phyloP scores from a whole-genome alignment of 2,797 vertebrate species.

The Syngnathus acus region DNA sequence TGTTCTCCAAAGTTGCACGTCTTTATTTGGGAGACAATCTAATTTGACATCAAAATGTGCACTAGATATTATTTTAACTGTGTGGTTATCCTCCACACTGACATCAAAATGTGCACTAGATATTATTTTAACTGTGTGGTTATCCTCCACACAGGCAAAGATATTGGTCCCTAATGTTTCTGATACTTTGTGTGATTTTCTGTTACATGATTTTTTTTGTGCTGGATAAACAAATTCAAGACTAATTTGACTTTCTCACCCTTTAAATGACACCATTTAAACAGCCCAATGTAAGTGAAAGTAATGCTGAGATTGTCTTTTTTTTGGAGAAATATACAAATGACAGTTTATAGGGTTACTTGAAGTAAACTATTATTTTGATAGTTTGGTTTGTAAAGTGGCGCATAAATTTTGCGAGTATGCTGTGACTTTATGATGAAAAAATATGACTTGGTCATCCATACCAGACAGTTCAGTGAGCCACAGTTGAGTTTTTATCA shows the following conservation, averaged over 20 bases:
- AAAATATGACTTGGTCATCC: slow-evolving; percentile 17
- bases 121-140: neutral
- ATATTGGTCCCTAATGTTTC: no score
- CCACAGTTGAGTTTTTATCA: neutral
- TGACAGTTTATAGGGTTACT: neutral
- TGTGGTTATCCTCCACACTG: neutral
- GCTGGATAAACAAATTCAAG: slow-evolving; percentile 1
- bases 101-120: neutral
- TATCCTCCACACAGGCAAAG: neutral
- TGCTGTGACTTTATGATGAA: neutral
- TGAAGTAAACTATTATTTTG: neutral
- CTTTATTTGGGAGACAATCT: slow-evolving; percentile 1
- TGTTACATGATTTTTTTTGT: slow-evolving; percentile 12
- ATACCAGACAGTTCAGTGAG: slow-evolving; percentile 15
- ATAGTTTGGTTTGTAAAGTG: neutral
- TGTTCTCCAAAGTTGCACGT: neutral
- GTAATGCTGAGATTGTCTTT: slow-evolving; percentile 25
- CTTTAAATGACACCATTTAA: neutral
- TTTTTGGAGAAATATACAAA: slow-evolving; percentile 21
- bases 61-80: neutral
- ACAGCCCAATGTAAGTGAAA: slow-evolving; percentile 16
- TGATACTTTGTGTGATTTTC: neutral
- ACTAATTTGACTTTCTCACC: neutral
- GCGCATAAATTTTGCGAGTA: neutral
- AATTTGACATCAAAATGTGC: neutral